Evolutionary conservation across 2,113 vertebrate species (phyloP), one percentile per base, ranked within the genome.

Genomic region (Notarius quadriscutis): DNA sequence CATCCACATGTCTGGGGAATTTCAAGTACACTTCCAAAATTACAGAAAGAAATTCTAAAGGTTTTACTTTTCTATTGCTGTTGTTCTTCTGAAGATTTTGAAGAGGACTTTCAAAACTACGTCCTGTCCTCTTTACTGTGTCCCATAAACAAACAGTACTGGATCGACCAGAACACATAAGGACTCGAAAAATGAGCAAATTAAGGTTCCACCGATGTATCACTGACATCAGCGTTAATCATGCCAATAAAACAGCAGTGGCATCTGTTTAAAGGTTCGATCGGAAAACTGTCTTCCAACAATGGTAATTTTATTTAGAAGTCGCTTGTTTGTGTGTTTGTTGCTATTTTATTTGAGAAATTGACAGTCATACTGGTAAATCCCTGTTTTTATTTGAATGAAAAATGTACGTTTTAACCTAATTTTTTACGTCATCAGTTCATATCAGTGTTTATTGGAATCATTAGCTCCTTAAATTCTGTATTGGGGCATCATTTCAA

Each of bases 1-100:
- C 79, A 81, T 81, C 79, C 79, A 81, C 30, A 62, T 62, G 79
- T 62, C 48, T 81, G 30, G 11, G 34, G 58, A 62, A 81, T 62
- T 60, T 41, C 14, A 62, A 22, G 79, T 41, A 22, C 22, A 62
- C 11, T 34, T 80, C 14, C 25, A 57, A 79, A 62, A 81, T 41
- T 5, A 41, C n/a, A 58, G 0, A 5, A 22, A 62, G 30, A 58
- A 58, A 58, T 11, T 3, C 15, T 10, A 5, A 60, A 79, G 12
- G 2, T 55, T 55, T 55, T 55, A 27, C 34, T 74, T 78, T 53
- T 55, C 11, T 53, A 5, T 14, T 53, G 50, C 11, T n/a, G 15
- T 9, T 78, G 51, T 27, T 55, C 14, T 78, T 14, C 14, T 79
- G 75, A 79, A 27, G 25, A 25, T 80, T 15, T 30, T 30, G 1